Evolutionary conservation across 2,113 vertebrate species (phyloP).

Genomic region (Anseranas semipalmata): DNA sequence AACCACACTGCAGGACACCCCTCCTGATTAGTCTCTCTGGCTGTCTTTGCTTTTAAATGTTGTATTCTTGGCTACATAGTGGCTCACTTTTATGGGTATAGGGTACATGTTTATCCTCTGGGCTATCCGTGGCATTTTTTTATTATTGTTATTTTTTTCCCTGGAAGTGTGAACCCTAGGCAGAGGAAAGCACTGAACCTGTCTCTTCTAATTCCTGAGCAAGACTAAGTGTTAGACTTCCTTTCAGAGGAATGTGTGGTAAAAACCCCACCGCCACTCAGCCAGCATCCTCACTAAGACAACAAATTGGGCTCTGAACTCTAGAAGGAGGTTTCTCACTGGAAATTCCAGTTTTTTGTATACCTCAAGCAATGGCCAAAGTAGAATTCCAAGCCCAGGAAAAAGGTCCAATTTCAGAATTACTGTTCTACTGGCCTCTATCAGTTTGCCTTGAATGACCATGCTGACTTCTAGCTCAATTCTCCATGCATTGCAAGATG

Average conservation of each 20-base stretch:
- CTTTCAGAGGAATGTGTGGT: not conserved
- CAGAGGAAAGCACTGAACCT: not conserved
- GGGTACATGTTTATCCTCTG: not conserved
- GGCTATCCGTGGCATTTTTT: not conserved
- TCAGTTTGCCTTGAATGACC: not conserved
- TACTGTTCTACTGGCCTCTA: not conserved
- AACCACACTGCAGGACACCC: not conserved
- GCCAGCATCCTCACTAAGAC: not conserved
- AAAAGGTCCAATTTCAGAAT: not conserved
- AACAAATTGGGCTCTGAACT: not conserved
- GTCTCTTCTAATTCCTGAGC: not conserved
- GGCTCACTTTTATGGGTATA: not conserved
- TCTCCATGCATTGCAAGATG: not conserved
- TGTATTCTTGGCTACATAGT: not conserved
- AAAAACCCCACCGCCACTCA: not conserved
- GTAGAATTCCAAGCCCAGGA: not conserved
- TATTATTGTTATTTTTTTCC: not conserved
- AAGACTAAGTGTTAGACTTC: not conserved
- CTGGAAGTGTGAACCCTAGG: not conserved
- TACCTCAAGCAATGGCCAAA: not conserved
- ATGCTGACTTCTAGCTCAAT: not conserved
- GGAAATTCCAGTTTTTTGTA: not conserved
- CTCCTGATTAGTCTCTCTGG: not conserved
- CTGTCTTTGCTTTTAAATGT: not conserved
- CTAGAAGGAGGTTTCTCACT: not conserved